Evolutionary conservation across 2,888 invertebrate genomes (phyloP), one percentile per base, ranked within the genome.

Genomic region (Orthosia gracilis): DNA sequence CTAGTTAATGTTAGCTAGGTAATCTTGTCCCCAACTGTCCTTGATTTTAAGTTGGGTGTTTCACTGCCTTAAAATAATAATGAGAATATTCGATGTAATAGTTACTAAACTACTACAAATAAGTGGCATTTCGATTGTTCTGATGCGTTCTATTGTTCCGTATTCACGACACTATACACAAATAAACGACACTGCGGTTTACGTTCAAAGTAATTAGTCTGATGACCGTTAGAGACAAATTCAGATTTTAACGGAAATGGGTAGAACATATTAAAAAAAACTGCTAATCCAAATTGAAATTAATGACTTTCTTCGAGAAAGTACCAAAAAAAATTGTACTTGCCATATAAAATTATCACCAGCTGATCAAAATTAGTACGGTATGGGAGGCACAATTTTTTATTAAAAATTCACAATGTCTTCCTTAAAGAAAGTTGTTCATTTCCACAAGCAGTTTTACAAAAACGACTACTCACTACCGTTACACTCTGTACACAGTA

Each of bases 1-100:
- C 94, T 94, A 95, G 94, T 94, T 96, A 96, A 95, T 94, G 92
- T 96, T 96, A 96, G 96, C 96, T 96, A 96, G 96, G 95, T 96
- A 96, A 96, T 95, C 93, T 96, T 93, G 94, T 95, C 94, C 96
- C 96, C 96, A 95, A 96, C 96, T 94, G 93, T 94, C 95, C 95
- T 96, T 93, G 92, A 94, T 92, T 96, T 96, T 96, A 93, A 93
- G 96, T 96, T 96, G 96, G 96, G 95, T 94, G 95, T 96, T 94
- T 96, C 96, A 96, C 96, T 96, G 96, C 96, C 96, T 96, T 96
- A 96, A 95, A 95, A 89, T 95, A 94, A 94, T 94, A 92, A 93
- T 91, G 91, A 91, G 82, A 92, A 90, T 89, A 91, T 92, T 94
- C 89, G 93, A 90, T 91, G 92, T 96, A 95, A 95, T 95, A 93